A percentile compares a stretch with the other conserved stretches of the same genome.
Evolutionary conservation across 2,113 vertebrate species (phyloP).

Genomic region (Melospiza melodia): DNA sequence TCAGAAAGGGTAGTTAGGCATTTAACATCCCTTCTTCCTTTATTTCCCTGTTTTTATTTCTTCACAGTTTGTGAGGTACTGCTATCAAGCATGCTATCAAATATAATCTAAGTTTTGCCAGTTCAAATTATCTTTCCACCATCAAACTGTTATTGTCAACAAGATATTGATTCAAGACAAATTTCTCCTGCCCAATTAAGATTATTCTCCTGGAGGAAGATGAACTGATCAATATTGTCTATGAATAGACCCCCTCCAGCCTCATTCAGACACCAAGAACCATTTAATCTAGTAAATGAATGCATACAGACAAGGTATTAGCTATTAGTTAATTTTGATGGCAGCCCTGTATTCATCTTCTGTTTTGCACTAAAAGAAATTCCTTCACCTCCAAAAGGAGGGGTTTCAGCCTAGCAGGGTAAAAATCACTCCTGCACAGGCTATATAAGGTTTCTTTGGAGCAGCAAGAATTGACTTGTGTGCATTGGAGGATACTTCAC

Average conservation of each 20-base stretch:
- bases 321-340: not conserved
- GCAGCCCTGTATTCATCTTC: not conserved
- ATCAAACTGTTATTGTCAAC: not conserved
- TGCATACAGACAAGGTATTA: not conserved
- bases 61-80: not conserved
- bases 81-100: not conserved
- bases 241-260: not conserved
- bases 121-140: not conserved
- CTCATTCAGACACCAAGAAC: not conserved
- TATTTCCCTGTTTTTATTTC: not conserved
- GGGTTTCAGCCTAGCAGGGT: not conserved
- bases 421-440: not conserved
- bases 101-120: not conserved
- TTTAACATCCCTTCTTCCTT: not conserved
- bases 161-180: conserved; percentile 1
- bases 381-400: not conserved
- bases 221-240: not conserved
- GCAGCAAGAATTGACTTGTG: not conserved
- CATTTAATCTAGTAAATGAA: conserved; percentile 3
- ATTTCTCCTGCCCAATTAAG: not conserved
- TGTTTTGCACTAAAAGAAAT: not conserved
- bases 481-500: not conserved
- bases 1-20: not conserved
- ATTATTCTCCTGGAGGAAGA: not conserved
- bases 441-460: not conserved